Conservation (phyloP, 2,888 invertebrate species). For the Drosophila longiperda region DNA sequence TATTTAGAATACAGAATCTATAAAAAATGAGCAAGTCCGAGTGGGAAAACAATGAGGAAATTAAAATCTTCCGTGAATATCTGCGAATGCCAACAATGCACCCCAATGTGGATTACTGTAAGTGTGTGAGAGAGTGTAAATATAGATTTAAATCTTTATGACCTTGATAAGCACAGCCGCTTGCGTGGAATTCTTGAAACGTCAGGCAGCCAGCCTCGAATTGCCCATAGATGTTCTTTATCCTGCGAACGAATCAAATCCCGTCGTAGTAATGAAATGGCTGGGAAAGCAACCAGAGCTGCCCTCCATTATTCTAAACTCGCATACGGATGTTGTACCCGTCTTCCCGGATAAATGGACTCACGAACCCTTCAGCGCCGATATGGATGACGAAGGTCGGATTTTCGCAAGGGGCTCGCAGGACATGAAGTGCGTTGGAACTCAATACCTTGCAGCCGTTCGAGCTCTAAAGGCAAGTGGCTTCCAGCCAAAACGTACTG, state of each 20-base stretch:
- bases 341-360: conserved; percentile 95
- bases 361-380: conserved; percentile 94
- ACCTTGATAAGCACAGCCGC: conserved; percentile 45
- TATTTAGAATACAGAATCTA: background rate
- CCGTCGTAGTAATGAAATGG: conserved; percentile 93
- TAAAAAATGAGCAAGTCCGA: conserved; percentile 53
- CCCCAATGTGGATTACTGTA: conserved; percentile 94
- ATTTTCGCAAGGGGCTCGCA: conserved; percentile 91
- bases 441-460: conserved; percentile 91
- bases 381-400: conserved; percentile 93
- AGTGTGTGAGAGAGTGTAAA: conserved; percentile 69
- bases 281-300: conserved; percentile 89
- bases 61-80: conserved; percentile 93
- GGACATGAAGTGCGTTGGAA: conserved; percentile 94
- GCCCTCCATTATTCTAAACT: conserved; percentile 93
- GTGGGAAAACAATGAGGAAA: conserved; percentile 87
- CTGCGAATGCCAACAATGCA: conserved; percentile 94
- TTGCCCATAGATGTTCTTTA: conserved; percentile 88
- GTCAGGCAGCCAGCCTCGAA: conserved; percentile 89
- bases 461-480: conserved; percentile 87
- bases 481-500: conserved; percentile 87
- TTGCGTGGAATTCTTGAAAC: conserved; percentile 90
- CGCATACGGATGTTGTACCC: conserved; percentile 98
- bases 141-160: conserved; percentile 13
- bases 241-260: conserved; percentile 87